Evolutionary conservation across 2,888 invertebrate species (phyloP).

Genomic region (Colostygia pectinataria): DNA sequence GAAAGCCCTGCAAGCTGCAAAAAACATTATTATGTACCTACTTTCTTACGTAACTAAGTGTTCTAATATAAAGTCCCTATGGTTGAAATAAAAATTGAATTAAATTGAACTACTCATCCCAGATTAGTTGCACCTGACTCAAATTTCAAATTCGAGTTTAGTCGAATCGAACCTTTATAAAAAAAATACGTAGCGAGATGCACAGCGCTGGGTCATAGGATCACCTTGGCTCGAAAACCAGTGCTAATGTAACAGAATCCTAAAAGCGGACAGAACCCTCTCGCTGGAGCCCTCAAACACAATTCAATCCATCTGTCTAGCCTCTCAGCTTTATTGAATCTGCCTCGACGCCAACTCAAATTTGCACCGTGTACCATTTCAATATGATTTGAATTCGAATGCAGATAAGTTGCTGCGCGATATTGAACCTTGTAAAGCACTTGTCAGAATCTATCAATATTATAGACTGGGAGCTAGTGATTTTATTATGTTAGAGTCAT

Average conservation of each 20-base stretch:
- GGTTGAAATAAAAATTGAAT: too few relatives aligned
- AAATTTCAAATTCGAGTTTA: too few relatives aligned
- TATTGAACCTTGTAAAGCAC: constrained; percentile 18
- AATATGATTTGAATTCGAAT: constrained; percentile 44
- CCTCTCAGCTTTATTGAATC: constrained; percentile 51
- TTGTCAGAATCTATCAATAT: constrained; percentile 24
- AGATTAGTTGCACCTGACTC: too few relatives aligned
- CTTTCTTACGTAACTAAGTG: too few relatives aligned
- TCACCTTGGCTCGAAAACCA: not conserved
- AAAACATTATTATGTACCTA: too few relatives aligned
- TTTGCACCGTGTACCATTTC: constrained; percentile 39
- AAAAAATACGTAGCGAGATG: too few relatives aligned
- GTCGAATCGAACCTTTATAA: too few relatives aligned
- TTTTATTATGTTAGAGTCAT: not conserved
- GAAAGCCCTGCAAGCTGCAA: too few relatives aligned
- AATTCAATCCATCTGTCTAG: constrained; percentile 48
- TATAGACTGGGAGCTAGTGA: constrained; percentile 2
- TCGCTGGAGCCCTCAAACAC: constrained; percentile 40
- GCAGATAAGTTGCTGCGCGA: constrained; percentile 8
- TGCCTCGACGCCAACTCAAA: constrained; percentile 34
- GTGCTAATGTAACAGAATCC: constrained; percentile 3
- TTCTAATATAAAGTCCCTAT: too few relatives aligned
- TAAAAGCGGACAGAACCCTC: constrained; percentile 35
- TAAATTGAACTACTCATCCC: too few relatives aligned
- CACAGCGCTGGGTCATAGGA: too few relatives aligned